Conservation (phyloP, 2,888 invertebrate species). For the Trilocha varians region DNA sequence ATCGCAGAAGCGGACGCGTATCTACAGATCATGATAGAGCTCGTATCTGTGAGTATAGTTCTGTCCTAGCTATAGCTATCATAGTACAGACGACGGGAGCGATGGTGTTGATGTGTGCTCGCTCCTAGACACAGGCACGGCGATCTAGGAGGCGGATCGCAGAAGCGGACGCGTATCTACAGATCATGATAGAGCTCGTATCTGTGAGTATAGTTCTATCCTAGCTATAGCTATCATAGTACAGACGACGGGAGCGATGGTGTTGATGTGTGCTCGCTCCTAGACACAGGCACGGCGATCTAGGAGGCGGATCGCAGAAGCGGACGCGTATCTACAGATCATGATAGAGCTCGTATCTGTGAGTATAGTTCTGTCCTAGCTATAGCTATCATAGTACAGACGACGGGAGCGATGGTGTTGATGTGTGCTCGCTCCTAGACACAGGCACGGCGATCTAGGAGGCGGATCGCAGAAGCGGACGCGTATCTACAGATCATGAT, state of each 20-base stretch:
- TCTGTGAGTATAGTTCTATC: conserved; percentile 80
- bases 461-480: conserved; percentile 94
- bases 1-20: conserved; percentile 97
- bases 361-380: no score
- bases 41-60: conserved; percentile 84
- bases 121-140: conserved; percentile 52
- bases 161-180: conserved; percentile 96
- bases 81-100: conserved; percentile 76
- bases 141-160: conserved; percentile 90
- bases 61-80: no score
- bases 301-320: conserved; percentile 93
- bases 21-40: conserved; percentile 95
- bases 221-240: no score
- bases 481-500: conserved; percentile 96
- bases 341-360: conserved; percentile 94
- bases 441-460: conserved; percentile 79
- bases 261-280: conserved; percentile 54
- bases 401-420: conserved; percentile 66
- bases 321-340: conserved; percentile 95
- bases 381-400: conserved; percentile 85
- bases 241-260: conserved; percentile 73
- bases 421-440: conserved; percentile 48
- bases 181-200: conserved; percentile 95
- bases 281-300: conserved; percentile 70
- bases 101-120: conserved; percentile 61